These are phyloP conservation scores for Argynnis bischoffii DNA, from an alignment of 2,888 invertebrate species.

Conservation along the genomic window DNA sequence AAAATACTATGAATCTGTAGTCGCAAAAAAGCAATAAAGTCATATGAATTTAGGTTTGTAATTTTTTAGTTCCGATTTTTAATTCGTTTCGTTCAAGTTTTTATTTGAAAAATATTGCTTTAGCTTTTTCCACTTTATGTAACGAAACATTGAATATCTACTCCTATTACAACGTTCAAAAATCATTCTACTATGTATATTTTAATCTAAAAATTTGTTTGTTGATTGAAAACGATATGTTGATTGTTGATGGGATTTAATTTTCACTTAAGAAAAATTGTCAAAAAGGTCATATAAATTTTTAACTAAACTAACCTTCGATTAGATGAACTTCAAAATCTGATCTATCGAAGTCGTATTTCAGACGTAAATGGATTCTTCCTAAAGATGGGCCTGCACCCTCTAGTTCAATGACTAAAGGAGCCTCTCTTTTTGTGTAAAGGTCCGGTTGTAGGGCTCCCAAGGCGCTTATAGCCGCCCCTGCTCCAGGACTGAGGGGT, in stretches of 20 bases:
- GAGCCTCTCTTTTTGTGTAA: slow-evolving; percentile 90
- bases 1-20: too few relatives aligned
- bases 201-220: background rate
- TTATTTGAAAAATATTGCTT: background rate
- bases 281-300: background rate
- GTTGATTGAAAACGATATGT: background rate
- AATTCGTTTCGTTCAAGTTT: background rate
- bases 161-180: too few relatives aligned
- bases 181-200: background rate
- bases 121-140: slow-evolving; percentile 1
- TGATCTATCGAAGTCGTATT: slow-evolving; percentile 94
- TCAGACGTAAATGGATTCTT: slow-evolving; percentile 90
- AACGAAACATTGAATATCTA: too few relatives aligned
- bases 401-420: slow-evolving; percentile 86
- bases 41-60: too few relatives aligned
- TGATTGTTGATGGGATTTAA: background rate
- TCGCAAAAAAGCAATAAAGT: too few relatives aligned
- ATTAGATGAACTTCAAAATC: slow-evolving; percentile 95
- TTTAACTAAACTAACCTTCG: slow-evolving; percentile 84
- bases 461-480: slow-evolving; percentile 75
- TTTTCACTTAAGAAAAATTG: background rate
- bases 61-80: too few relatives aligned
- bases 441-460: slow-evolving; percentile 94
- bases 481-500: slow-evolving; percentile 70
- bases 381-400: slow-evolving; percentile 88